Conservation (phyloP, 2,797 vertebrate species). For the Carapus acus region DNA sequence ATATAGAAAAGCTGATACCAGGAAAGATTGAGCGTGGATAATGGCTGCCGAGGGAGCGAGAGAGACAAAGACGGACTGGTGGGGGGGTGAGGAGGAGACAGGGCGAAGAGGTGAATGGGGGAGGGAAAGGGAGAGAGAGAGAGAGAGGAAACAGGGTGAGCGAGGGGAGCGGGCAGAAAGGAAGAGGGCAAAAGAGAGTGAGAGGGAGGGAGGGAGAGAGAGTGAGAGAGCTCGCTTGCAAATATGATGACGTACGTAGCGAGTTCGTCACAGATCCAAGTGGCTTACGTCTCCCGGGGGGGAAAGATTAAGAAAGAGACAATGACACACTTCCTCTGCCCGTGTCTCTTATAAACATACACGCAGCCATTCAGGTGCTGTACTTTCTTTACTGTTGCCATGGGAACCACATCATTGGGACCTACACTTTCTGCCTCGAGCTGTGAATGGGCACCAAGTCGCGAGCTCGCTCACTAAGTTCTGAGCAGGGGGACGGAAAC, state of each 20-base stretch:
- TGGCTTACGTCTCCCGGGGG: slow-evolving; percentile 36
- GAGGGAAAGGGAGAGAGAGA: background rate
- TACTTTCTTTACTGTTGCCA: slow-evolving; percentile 65
- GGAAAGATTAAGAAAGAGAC: background rate
- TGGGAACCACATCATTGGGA: slow-evolving; percentile 51
- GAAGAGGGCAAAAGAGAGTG: background rate
- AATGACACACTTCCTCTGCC: background rate
- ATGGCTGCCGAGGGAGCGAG: too few relatives aligned
- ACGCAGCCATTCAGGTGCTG: slow-evolving; percentile 53
- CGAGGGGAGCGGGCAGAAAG: background rate
- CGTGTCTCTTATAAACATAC: background rate
- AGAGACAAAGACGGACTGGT: too few relatives aligned
- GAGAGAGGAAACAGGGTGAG: too few relatives aligned
- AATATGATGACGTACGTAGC: slow-evolving; percentile 15
- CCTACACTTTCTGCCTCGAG: slow-evolving; percentile 45
- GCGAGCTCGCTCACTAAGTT: too few relatives aligned
- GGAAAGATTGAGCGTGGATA: too few relatives aligned
- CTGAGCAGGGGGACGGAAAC: too few relatives aligned
- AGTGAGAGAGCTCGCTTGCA: background rate
- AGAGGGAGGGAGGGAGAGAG: background rate
- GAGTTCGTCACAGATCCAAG: slow-evolving; percentile 40
- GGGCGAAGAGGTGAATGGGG: background rate
- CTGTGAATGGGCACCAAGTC: too few relatives aligned
- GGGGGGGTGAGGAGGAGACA: slow-evolving; percentile 1
- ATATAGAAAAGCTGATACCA: too few relatives aligned